A percentile compares a stretch with the other conserved stretches of the same genome.
Conservation (phyloP, 2,888 invertebrate genomes). For the Scaptomyza caliginosa region DNA sequence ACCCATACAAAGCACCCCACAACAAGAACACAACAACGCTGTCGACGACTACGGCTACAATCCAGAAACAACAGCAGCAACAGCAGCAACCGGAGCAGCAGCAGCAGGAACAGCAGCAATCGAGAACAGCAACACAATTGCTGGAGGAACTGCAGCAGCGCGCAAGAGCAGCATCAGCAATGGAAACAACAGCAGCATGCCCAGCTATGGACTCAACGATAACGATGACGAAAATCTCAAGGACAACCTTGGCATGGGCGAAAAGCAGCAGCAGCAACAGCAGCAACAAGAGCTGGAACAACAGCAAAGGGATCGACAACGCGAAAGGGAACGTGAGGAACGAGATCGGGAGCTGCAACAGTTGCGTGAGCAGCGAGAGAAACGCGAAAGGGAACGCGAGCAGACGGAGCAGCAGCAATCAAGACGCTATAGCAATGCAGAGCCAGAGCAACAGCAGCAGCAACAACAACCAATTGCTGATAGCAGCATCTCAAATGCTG, state of each 20-base stretch:
- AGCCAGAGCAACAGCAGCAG: conserved; percentile 40
- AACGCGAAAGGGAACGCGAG: conserved; percentile 65
- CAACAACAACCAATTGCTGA: conserved; percentile 43
- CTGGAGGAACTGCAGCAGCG: conserved; percentile 54
- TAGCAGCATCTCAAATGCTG: conserved; percentile 56
- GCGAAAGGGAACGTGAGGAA: conserved; percentile 57
- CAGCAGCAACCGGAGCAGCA: conserved; percentile 38
- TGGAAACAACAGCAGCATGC: conserved; percentile 48
- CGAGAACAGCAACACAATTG: conserved; percentile 44
- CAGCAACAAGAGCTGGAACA: conserved; percentile 58
- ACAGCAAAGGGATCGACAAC: conserved; percentile 50
- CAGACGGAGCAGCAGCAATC: conserved; percentile 66
- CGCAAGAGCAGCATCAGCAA: conserved; percentile 46
- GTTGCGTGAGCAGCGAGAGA: conserved; percentile 60
- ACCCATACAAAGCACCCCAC: conserved; percentile 71
- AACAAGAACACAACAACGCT: conserved; percentile 67
- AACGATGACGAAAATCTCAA: conserved; percentile 84
- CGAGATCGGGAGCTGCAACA: conserved; percentile 56
- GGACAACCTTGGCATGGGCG: conserved; percentile 83
- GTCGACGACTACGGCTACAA: conserved; percentile 70
- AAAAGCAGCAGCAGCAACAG: conserved; percentile 78
- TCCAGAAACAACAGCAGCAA: conserved; percentile 26
- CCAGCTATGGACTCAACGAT: conserved; percentile 78
- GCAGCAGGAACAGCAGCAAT: conserved; percentile 23
- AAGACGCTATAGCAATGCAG: conserved; percentile 53